Conservation (phyloP, 2,797 vertebrate species). For the Myoxocephalus aenaeus region DNA sequence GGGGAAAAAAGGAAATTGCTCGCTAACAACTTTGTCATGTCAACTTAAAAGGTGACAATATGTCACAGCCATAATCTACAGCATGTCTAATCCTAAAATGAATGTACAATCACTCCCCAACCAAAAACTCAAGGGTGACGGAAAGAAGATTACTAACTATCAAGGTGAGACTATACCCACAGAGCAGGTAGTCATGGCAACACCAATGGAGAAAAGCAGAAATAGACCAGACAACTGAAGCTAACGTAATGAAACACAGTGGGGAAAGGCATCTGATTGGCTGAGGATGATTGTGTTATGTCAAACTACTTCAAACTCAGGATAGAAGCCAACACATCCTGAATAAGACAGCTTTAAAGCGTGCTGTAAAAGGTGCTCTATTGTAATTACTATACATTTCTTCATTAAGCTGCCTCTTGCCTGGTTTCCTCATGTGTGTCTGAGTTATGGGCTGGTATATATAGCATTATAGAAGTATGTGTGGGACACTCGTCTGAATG, state of each 20-base stretch:
- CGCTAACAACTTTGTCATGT: slow-evolving; percentile 1
- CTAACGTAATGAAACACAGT: slow-evolving; percentile 26
- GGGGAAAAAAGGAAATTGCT: too few relatives aligned
- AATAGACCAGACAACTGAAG: slow-evolving; percentile 47
- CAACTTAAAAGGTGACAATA: background rate
- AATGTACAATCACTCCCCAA: background rate
- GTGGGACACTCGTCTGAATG: slow-evolving; percentile 53
- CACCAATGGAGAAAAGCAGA: slow-evolving; percentile 40
- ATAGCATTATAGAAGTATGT: slow-evolving; percentile 69
- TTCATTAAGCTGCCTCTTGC: slow-evolving; percentile 29
- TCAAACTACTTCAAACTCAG: slow-evolving; percentile 4
- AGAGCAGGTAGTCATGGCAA: slow-evolving; percentile 41
- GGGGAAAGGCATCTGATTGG: slow-evolving; percentile 17
- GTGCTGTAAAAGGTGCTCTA: slow-evolving; percentile 5
- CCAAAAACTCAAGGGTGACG: slow-evolving; percentile 6
- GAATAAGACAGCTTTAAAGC: slow-evolving; percentile 17
- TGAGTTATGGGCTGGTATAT: slow-evolving; percentile 37
- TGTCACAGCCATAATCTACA: slow-evolving; percentile 11
- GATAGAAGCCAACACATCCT: slow-evolving; percentile 1
- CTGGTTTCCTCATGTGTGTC: slow-evolving; percentile 30
- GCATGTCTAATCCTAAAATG: slow-evolving; percentile 7
- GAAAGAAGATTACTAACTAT: slow-evolving; percentile 7
- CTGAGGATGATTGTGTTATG: background rate
- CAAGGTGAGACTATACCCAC: slow-evolving; percentile 21
- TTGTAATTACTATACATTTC: slow-evolving; percentile 4